Conservation (phyloP, 1,140 invertebrate genomes). For the Lucilia cuprina region DNA sequence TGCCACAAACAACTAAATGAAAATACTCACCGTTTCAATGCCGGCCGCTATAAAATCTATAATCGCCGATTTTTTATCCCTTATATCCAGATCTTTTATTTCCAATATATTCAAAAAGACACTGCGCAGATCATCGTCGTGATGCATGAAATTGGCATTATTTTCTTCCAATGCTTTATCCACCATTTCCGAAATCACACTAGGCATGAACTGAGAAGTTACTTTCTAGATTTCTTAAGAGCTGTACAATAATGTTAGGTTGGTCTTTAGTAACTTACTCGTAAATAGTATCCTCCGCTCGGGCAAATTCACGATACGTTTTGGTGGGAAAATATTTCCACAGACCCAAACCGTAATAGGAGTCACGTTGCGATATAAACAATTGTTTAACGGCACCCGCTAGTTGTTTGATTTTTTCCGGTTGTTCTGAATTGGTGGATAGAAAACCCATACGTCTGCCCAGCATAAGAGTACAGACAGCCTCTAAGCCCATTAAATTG, state of each 20-base stretch:
- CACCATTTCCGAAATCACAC: conserved; percentile 81
- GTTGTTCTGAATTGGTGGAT: conserved; percentile 66
- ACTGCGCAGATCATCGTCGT: conserved; percentile 69
- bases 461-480: conserved; percentile 78
- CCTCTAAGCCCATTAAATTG: conserved; percentile 81
- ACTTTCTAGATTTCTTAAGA: conserved; percentile 29
- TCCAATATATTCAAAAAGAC: conserved; percentile 79
- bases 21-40: conserved; percentile 75
- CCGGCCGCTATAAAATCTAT: conserved; percentile 88
- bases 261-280: conserved; percentile 61
- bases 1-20: neutral
- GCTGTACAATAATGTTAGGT: conserved; percentile 28
- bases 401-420: conserved; percentile 66
- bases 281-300: conserved; percentile 82
- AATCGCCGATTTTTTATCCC: conserved; percentile 83
- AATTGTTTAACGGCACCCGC: conserved; percentile 76
- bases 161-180: conserved; percentile 66
- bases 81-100: conserved; percentile 74
- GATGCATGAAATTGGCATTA: conserved; percentile 64
- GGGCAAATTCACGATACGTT: conserved; percentile 74
- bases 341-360: conserved; percentile 80
- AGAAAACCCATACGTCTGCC: conserved; percentile 82
- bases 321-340: conserved; percentile 82
- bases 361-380: conserved; percentile 78
- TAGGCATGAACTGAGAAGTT: conserved; percentile 49